Base-by-base conservation (phyloP, 2,113 vertebrate species). In the Sceloporus undulatus region DNA sequence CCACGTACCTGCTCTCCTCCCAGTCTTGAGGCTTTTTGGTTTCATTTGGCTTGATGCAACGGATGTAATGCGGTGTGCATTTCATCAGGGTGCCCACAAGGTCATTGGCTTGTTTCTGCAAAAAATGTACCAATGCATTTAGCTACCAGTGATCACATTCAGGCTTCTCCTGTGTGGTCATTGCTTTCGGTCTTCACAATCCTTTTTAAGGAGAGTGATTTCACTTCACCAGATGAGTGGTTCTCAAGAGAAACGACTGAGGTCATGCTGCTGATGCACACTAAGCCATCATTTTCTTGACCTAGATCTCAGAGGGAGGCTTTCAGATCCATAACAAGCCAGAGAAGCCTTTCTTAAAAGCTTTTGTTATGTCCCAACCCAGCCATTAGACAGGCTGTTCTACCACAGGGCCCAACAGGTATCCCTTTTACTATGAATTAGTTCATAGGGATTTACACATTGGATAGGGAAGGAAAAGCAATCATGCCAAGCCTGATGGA, bases 11-110 rank as follows among this genome's bases (percentile, higher is more conserved):
- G 94, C 98, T 98, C 91, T 99, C 99, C 86, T 99, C 99, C 99
- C 99, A 99, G 96, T 99, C 99, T 85, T 94, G 97, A 90, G 99
- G 96, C 93, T 98, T 99, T 96, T 99, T 99, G 29, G 99, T 99
- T 93, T 99, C 99, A 0, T 99, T 99, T 1, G 99, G 99, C 93
- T 99, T 99, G 97, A 99, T 99, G 94, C 99, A 99, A 90, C 99
- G 98, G 93, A 99, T 99, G 93, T 99, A 99, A 92, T 99, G 99
- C 1, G 99, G 99, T 0, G 98, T 99, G 9, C 99, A 99, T 91
- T 99, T 99, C 98, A 99, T 98, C 91, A 99, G 95, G 0, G 98
- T 99, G 95, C 98, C 97, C 94, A 99, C 99, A 23, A 99, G 97
- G 93, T 99, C 98, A 40, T 99, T 99, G 91, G 99, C 99, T 98